phyloP scores from a whole-genome alignment of 2,797 vertebrate species.

The Cheirogaleus major region DNA sequence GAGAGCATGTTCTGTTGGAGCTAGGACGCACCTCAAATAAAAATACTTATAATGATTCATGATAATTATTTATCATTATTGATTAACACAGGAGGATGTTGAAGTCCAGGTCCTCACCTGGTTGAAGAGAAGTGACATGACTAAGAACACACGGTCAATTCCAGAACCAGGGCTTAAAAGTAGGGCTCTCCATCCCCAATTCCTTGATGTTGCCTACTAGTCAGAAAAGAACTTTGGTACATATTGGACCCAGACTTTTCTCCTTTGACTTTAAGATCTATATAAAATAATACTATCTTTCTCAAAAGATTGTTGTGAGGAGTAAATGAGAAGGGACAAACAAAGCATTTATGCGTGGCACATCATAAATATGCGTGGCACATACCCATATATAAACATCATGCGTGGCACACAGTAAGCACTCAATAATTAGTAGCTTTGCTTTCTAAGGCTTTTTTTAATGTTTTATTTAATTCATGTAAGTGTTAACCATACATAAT shows the following conservation, averaged over 20 bases:
- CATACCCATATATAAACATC: neutral
- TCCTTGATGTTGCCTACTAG: neutral
- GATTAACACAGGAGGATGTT: neutral
- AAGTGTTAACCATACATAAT: neutral
- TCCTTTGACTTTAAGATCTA: neutral
- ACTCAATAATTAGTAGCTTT: neutral
- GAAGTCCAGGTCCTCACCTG: neutral
- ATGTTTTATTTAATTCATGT: neutral
- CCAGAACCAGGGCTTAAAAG: neutral
- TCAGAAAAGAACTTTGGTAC: neutral
- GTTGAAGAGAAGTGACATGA: neutral
- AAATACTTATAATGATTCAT: neutral
- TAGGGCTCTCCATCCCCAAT: neutral
- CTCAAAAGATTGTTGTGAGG: neutral
- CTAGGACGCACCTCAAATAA: neutral
- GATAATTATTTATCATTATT: neutral
- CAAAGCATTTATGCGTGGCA: neutral
- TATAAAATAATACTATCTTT: neutral
- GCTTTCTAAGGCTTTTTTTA: slow-evolving; percentile 23
- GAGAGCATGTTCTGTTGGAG: neutral
- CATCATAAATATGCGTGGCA: too few relatives aligned
- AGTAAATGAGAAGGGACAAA: slow-evolving; percentile 2
- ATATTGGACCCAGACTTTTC: neutral
- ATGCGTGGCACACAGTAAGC: neutral
- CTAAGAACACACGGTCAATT: neutral